A percentile compares a stretch with the other conserved stretches of the same genome.
phyloP scores from a whole-genome alignment of 2,888 invertebrate genomes.

The Tolmerus cingulatus region DNA sequence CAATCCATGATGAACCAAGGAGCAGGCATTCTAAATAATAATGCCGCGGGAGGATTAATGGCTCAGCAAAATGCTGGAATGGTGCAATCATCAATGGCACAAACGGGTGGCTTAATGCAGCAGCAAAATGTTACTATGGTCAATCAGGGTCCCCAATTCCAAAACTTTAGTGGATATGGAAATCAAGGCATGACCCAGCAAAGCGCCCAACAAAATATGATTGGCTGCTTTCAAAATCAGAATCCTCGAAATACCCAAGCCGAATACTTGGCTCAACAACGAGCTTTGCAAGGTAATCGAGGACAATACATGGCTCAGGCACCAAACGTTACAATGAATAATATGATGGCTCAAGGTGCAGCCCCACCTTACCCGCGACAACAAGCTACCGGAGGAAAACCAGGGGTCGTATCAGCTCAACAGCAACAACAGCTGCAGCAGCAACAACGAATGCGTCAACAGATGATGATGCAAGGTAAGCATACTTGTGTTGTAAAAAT shows the following conservation, averaged over 20 bases:
- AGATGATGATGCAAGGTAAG: conserved; percentile 70
- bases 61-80: conserved; percentile 54
- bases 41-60: conserved; percentile 51
- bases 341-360: conserved; percentile 68
- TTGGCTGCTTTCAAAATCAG: conserved; percentile 60
- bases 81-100: conserved; percentile 49
- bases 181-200: conserved; percentile 65
- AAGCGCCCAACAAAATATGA: conserved; percentile 59
- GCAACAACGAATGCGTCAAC: conserved; percentile 75
- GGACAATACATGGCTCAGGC: conserved; percentile 68
- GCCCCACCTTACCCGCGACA: conserved; percentile 81
- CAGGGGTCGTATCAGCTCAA: conserved; percentile 58
- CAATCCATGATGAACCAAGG: conserved; percentile 55
- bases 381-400: conserved; percentile 59
- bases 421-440: conserved; percentile 57
- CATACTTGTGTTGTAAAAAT: not conserved
- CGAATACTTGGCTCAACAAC: conserved; percentile 59
- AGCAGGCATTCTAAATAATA: conserved; percentile 57
- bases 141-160: conserved; percentile 61
- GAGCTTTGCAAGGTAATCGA: conserved; percentile 58
- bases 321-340: conserved; percentile 86
- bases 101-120: conserved; percentile 57
- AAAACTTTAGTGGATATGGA: conserved; percentile 71
- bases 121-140: conserved; percentile 59
- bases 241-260: conserved; percentile 59